Conservation (phyloP, 2,113 vertebrate species). For the Pollachius pollachius region DNA sequence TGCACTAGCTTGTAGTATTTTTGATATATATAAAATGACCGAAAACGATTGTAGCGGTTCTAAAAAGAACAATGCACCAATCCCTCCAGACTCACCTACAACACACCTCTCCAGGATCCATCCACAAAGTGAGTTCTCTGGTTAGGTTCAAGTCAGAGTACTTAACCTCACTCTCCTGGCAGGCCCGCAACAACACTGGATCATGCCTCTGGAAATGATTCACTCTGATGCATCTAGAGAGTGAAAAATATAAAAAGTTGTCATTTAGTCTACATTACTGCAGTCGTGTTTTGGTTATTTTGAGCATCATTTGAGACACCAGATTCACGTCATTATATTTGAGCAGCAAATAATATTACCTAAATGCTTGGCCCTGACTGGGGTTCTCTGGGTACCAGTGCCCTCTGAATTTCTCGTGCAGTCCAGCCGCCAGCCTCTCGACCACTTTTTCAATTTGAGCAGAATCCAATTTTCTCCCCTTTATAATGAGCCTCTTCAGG, state of each 20-base stretch:
- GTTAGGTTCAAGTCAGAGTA: conserved; percentile 77
- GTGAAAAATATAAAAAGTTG: not conserved
- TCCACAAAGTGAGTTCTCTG: conserved; percentile 80
- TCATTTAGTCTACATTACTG: no score
- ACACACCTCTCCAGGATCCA: conserved; percentile 81
- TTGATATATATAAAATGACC: no score
- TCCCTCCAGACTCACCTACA: conserved; percentile 69
- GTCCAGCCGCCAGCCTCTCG: conserved; percentile 61
- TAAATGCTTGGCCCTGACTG: conserved; percentile 74
- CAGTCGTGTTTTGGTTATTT: no score
- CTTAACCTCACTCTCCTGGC: conserved; percentile 72
- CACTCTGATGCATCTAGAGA: conserved; percentile 79
- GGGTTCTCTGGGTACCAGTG: conserved; percentile 78
- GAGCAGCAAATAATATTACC: conserved; percentile 41
- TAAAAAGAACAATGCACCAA: no score
- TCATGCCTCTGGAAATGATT: conserved; percentile 75
- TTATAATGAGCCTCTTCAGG: conserved; percentile 68
- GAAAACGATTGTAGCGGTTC: no score
- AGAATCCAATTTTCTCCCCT: conserved; percentile 50
- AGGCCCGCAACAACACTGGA: conserved; percentile 78
- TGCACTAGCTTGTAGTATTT: no score
- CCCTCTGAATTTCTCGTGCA: conserved; percentile 71
- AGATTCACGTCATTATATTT: no score
- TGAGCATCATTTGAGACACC: no score
- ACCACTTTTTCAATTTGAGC: conserved; percentile 70